Evolutionary conservation across 2,797 vertebrate genomes (phyloP), one percentile per base, ranked within the genome.

Genomic region (Chelon auratus): DNA sequence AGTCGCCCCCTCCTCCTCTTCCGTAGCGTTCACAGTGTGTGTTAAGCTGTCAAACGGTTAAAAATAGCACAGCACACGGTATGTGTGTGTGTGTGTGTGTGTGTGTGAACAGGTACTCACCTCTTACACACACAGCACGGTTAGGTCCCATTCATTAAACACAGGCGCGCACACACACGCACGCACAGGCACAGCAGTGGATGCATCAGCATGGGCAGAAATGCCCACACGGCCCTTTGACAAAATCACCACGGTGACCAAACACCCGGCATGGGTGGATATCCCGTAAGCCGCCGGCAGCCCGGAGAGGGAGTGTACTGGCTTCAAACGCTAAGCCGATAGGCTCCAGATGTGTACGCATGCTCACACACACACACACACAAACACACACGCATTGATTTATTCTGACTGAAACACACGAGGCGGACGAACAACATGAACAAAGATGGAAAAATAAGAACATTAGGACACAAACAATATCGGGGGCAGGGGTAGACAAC

Each of bases 101-200:
- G 42, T 85, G 71, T 80, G 84, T 80, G 80, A 81, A 79, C 84
- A 91, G 81, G 83, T 89, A 92, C 92, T 93, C 84, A 91, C 92
- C 88, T 89, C 75, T 82, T 81, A 91, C 55, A 83, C 80, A 88
- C 81, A 80, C 60, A 68, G 63, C 74, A 87, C 73, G 72, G 50
- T 79, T 30, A 56, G 72, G 62, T 85, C 79, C 84, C 68, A 75
- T 53, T 80, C 58, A 68, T 76, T 52, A 61, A 60, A 72, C 48
- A 62, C 59, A 47, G 42, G 69, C 56, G 66, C 37, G 63, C 55
- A 66, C 58, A 58, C 68, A 18, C 62, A 60, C 56, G 42, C 51
- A 72, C 52, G 62, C 64, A 59, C 68, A 20, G 4, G 58, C 68
- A 75, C 77, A 75, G 40, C 68, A 52, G 52, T 20, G 51, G 56